Percentiles rank a stretch among this genome's conserved stretches.
Conservation (phyloP, 2,888 invertebrate species). For the Arge pagana region DNA sequence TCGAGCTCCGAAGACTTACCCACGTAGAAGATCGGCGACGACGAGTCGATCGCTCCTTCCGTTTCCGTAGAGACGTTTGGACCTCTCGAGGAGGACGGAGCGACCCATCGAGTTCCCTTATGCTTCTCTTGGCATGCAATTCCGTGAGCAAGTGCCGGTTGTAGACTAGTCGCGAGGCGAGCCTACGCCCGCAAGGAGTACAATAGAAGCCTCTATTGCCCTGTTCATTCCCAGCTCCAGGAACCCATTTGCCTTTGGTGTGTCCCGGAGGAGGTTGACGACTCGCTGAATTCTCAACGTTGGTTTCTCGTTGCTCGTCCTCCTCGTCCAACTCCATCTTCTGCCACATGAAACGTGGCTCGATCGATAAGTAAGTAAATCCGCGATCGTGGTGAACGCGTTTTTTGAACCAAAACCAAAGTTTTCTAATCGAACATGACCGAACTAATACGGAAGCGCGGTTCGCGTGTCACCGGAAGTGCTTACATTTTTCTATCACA, state of each 20-base stretch:
- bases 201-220: slow-evolving; percentile 74
- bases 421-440: no score
- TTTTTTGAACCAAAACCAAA: no score
- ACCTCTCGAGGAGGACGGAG: slow-evolving; percentile 37
- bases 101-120: slow-evolving; percentile 65
- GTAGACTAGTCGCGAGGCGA: slow-evolving; percentile 75
- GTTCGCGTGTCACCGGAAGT: no score
- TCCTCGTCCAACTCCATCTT: no score
- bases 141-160: slow-evolving; percentile 77
- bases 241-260: slow-evolving; percentile 83
- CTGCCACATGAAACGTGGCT: no score
- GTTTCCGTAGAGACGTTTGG: slow-evolving; percentile 16
- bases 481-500: no score
- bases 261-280: slow-evolving; percentile 70
- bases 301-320: slow-evolving; percentile 34
- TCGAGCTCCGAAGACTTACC: slow-evolving; percentile 27
- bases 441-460: no score
- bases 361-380: no score
- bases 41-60: slow-evolving; percentile 24
- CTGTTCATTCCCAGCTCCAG: slow-evolving; percentile 61
- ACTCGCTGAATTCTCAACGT: slow-evolving; percentile 57
- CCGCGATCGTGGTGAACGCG: no score
- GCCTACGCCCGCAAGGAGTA: slow-evolving; percentile 75
- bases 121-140: slow-evolving; percentile 63
- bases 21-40: slow-evolving; percentile 19